Evolutionary conservation across 2,888 invertebrate genomes (phyloP).

Genomic region (Sicus ferrugineus): DNA sequence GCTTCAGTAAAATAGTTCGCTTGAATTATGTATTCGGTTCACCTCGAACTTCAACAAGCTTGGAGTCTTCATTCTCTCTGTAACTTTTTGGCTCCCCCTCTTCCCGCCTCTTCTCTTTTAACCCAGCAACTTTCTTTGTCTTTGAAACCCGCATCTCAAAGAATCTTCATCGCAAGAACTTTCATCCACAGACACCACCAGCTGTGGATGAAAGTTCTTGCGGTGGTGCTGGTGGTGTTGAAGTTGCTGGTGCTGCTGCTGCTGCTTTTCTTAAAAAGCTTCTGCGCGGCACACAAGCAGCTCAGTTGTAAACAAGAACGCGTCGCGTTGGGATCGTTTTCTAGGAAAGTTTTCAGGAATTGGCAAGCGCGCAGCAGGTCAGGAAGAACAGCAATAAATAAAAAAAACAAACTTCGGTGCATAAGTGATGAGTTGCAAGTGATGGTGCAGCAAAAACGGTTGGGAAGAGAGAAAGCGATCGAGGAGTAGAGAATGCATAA

Average conservation of each 20-base stretch:
- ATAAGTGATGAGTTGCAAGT: background rate
- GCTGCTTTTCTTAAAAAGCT: constrained; percentile 38
- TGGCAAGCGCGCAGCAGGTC: background rate
- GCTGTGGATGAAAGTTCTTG: constrained; percentile 2
- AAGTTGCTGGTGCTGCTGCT: background rate
- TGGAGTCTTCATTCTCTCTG: background rate
- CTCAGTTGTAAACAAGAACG: constrained; percentile 43
- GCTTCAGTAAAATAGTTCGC: too few relatives aligned
- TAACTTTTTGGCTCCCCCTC: background rate
- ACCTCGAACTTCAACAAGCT: too few relatives aligned
- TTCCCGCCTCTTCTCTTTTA: background rate
- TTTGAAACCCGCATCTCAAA: background rate
- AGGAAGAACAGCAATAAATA: background rate
- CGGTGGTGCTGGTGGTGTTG: background rate
- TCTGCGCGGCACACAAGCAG: constrained; percentile 36
- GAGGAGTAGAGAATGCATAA: background rate
- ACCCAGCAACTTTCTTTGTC: background rate
- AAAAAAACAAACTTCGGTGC: constrained; percentile 1
- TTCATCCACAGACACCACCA: too few relatives aligned
- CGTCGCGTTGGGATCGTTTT: constrained; percentile 41
- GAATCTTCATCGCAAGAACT: constrained; percentile 23
- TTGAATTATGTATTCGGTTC: too few relatives aligned
- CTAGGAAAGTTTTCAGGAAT: constrained; percentile 1
- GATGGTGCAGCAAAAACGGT: background rate
- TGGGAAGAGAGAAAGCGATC: background rate